Base-by-base conservation (phyloP, 2,797 vertebrate genomes). In the Miichthys miiuy region DNA sequence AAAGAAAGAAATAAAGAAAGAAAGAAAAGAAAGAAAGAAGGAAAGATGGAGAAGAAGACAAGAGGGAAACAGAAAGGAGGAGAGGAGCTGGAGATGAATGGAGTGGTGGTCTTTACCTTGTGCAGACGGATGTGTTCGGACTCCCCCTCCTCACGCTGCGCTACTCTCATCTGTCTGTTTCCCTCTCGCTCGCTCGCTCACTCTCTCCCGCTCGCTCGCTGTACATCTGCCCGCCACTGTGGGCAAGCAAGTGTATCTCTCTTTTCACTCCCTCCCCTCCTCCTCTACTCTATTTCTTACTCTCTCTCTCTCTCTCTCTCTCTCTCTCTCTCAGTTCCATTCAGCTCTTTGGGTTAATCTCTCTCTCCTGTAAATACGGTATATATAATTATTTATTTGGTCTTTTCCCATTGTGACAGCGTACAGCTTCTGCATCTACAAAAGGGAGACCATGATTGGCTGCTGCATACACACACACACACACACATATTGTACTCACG, bases 111-210 rank as follows among this genome's bases (percentile, higher is more conserved):
- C 96, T 96, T 96, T 95, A 87, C 94, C 91, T 92, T 4, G 83
- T 90, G 93, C 94, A 95, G 93, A 95, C 87, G 90, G 93, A 90
- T 93, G 91, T 90, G 89, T 93, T 50, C 11, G 5, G 62, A 65
- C 68, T 79, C 67, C 57, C 44, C 44, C 41, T 82, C 77, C 65
- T 67, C 68, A 51, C 11, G 27, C 72, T 73, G 66, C 51, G 16
- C 30, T 62, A 27, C 80, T 82, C 81, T 75, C 72, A 54, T 80
- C 78, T 55, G 54, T 69, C 60, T 51, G 42, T 77, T 66, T 63
- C 30, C 41, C 56, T 56, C 74, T 65, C 66, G 66, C 68, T 56
- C 25, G 6, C 34, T 38, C 34, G 8, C 34, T 34, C 34, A 7
- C 30, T 34, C 34, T 8, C 41, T 60, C 13, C 56, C 3, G 42